A percentile compares a stretch with the other conserved stretches of the same genome.
Conservation (phyloP, 2,113 vertebrate genomes). For the Oreotragus oreotragus region DNA sequence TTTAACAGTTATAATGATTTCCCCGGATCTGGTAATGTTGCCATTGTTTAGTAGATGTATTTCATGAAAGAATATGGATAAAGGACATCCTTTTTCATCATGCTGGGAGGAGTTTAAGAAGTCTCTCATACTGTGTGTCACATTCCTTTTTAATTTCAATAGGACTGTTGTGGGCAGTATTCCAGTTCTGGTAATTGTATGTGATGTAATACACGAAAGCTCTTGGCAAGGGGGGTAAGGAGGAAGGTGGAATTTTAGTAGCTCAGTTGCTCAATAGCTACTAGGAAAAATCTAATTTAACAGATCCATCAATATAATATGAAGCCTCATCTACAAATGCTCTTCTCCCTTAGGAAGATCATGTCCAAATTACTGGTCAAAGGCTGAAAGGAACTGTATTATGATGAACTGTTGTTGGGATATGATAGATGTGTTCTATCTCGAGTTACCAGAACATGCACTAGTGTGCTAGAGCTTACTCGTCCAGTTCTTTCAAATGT, state of each 20-base stretch:
- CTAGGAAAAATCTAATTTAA: conserved; percentile 30
- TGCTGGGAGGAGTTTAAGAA: neutral
- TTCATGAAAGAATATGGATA: neutral
- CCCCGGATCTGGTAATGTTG: neutral
- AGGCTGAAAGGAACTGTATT: neutral
- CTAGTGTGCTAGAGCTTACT: neutral
- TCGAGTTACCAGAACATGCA: neutral
- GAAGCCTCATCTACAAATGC: neutral
- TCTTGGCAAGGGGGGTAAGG: neutral
- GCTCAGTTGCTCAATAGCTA: neutral
- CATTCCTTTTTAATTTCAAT: neutral
- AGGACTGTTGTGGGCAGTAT: neutral
- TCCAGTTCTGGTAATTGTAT: neutral
- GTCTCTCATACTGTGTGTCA: neutral
- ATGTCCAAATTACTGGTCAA: conserved; percentile 1
- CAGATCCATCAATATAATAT: conserved; percentile 2
- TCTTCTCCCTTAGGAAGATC: neutral
- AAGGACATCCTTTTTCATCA: neutral
- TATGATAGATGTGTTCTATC: conserved; percentile 24
- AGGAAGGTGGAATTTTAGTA: neutral
- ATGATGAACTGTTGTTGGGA: conserved; percentile 9
- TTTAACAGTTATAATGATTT: neutral
- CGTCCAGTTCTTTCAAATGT: neutral
- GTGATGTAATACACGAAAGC: neutral
- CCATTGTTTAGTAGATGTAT: neutral